A percentile compares a stretch with the other conserved stretches of the same genome.
Conservation (phyloP, 2,888 invertebrate species). For the Andrena camellia region DNA sequence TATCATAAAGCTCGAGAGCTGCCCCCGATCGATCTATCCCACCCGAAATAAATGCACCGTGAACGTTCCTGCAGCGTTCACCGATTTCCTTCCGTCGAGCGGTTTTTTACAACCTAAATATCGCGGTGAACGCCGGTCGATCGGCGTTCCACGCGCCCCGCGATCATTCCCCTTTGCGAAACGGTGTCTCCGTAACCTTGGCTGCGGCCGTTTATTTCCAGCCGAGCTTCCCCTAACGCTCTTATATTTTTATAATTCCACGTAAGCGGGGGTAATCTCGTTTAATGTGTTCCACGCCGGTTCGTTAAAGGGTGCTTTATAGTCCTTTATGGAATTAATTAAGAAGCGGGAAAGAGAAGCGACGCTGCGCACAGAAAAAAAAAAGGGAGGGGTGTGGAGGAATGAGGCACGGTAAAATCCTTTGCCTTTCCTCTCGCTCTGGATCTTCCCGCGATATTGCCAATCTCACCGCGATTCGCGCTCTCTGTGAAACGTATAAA, state of each 20-base stretch:
- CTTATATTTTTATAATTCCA: slow-evolving; percentile 56
- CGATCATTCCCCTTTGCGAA: slow-evolving; percentile 5
- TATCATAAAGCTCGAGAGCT: slow-evolving; percentile 17
- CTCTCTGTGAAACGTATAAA: background rate
- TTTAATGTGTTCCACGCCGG: slow-evolving; percentile 40
- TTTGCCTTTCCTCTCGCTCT: background rate
- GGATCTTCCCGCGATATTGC: background rate
- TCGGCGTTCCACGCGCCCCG: background rate
- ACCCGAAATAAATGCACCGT: slow-evolving; percentile 41
- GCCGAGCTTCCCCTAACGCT: slow-evolving; percentile 43
- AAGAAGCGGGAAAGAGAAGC: slow-evolving; percentile 30
- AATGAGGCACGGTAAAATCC: slow-evolving; percentile 6
- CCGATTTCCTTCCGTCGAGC: slow-evolving; percentile 38
- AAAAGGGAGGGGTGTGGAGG: background rate
- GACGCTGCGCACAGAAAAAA: background rate
- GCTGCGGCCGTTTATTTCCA: slow-evolving; percentile 48
- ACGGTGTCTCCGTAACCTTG: slow-evolving; percentile 52
- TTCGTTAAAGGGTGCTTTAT: slow-evolving; percentile 54
- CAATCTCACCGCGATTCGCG: background rate
- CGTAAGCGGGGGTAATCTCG: slow-evolving; percentile 45
- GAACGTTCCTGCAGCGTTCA: slow-evolving; percentile 30
- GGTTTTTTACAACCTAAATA: slow-evolving; percentile 51
- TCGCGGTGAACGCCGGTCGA: slow-evolving; percentile 24
- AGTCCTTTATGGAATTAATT: slow-evolving; percentile 50
- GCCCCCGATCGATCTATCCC: slow-evolving; percentile 17